Evolutionary conservation across 2,113 vertebrate species (phyloP), one percentile per base, ranked within the genome.

Genomic region (Hipposideros armiger): DNA sequence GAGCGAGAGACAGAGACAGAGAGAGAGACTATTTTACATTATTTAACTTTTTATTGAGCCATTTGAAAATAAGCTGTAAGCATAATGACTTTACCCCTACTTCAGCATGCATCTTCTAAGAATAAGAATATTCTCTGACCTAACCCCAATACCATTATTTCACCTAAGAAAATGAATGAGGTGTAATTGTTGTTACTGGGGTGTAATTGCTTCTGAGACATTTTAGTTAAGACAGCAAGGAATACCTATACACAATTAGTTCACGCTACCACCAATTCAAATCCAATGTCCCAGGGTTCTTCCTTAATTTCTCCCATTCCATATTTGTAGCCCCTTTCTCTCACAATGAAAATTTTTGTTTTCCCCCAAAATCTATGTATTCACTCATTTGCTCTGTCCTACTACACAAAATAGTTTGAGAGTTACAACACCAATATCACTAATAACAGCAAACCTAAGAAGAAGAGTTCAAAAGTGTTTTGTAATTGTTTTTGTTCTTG

Each of bases 151-250:
- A 45, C 32, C 22, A 76, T 84, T 83, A 76, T 77, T 84, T 90
- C 69, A 84, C 24, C 78, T 30, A 84, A 84, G 60, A 90, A 76
- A 90, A 82, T 54, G 54, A 89, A 83, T 58, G 40, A 58, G 58
- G 36, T 76, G 2, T 58, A 30, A 22, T 83, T 58, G 22, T 56
- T 90, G 50, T 36, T 80, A 11, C 42, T 42, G n/a, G 67, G 5
- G 11, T 87, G 9, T 80, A 93, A 80, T 36, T 80, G 52, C 9
- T 60, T 87, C 50, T 87, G 32, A 60, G 52, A 60, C 13, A 62
- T 87, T 72, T 73, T 52, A 87, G 42, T 62, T 42, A 60, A 62
- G 17, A 70, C 7, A 56, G 58, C 28, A 82, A 28, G 42, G 40
- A 73, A 45, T 42, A 50, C n/a, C 64, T 47, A 67, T 30, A 83